These are phyloP conservation scores for Tretioscincus oriximinensis DNA, from an alignment of 2,113 vertebrate species.

Conservation along the genomic window DNA sequence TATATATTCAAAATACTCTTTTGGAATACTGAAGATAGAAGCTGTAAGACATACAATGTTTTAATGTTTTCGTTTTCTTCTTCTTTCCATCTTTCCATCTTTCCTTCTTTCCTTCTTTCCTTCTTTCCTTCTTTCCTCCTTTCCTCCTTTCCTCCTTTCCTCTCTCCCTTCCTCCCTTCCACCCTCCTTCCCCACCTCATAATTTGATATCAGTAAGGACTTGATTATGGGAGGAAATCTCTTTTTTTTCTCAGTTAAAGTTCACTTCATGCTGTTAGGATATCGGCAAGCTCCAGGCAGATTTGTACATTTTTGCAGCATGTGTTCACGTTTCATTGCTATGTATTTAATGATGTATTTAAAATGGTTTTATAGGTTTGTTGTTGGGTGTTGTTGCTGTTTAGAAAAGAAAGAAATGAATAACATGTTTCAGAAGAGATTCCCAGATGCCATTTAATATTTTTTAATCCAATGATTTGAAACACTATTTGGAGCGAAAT, in stretches of 20 bases:
- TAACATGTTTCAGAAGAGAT: not conserved
- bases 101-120: too few relatives aligned
- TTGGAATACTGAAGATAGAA: constrained; percentile 53
- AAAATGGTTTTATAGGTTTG: constrained; percentile 19
- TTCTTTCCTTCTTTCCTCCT: not conserved
- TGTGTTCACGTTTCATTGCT: constrained; percentile 41
- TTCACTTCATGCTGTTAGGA: constrained; percentile 47
- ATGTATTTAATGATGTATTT: constrained; percentile 4
- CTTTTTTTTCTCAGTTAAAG: constrained; percentile 52
- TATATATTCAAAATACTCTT: constrained; percentile 44
- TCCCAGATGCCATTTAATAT: not conserved
- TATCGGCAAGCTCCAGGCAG: constrained; percentile 46
- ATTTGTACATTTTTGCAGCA: constrained; percentile 39
- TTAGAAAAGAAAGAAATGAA: not conserved
- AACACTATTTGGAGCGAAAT: too few relatives aligned
- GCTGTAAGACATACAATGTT: not conserved
- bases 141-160: not conserved
- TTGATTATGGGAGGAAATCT: constrained; percentile 46
- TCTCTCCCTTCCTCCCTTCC: too few relatives aligned
- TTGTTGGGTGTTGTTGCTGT: not conserved
- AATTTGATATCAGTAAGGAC: constrained; percentile 39
- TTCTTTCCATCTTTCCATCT: not conserved
- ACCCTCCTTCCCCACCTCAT: too few relatives aligned
- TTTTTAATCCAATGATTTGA: not conserved
- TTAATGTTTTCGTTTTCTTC: not conserved